Percentiles rank a stretch among this genome's conserved stretches.
Conservation (phyloP, 2,113 vertebrate species). For the Chitala chitala region DNA sequence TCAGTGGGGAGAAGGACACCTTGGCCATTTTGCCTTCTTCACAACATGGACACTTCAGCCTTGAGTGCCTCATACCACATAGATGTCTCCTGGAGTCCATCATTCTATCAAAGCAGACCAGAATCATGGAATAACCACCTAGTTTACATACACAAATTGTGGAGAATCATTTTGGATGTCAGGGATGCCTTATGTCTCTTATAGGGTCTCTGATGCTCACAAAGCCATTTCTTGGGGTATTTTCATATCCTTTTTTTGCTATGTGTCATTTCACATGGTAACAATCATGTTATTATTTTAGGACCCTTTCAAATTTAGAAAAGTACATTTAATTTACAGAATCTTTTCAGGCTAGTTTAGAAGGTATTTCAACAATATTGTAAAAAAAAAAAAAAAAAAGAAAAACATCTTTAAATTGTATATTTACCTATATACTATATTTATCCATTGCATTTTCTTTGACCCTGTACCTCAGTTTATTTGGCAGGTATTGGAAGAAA, state of each 20-base stretch:
- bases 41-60: not conserved
- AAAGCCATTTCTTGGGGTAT: not conserved
- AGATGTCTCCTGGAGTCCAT: not conserved
- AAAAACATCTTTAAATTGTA: conserved; percentile 5
- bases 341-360: not conserved
- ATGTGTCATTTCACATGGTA: not conserved
- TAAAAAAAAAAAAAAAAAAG: too few species aligned
- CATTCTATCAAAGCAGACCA: not conserved
- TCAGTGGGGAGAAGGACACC: not conserved
- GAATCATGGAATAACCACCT: not conserved
- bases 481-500: not conserved
- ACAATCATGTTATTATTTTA: not conserved
- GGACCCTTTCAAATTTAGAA: not conserved
- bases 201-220: not conserved
- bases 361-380: too few species aligned
- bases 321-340: not conserved
- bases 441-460: conserved; percentile 10
- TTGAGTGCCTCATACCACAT: not conserved
- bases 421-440: conserved; percentile 11
- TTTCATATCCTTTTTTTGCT: not conserved
- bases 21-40: not conserved
- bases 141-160: not conserved
- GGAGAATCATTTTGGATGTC: not conserved
- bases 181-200: not conserved
- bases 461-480: conserved; percentile 3